Evolutionary conservation across 2,113 vertebrate species (phyloP).

Genomic region (Cyphomyrus plagiostoma): DNA sequence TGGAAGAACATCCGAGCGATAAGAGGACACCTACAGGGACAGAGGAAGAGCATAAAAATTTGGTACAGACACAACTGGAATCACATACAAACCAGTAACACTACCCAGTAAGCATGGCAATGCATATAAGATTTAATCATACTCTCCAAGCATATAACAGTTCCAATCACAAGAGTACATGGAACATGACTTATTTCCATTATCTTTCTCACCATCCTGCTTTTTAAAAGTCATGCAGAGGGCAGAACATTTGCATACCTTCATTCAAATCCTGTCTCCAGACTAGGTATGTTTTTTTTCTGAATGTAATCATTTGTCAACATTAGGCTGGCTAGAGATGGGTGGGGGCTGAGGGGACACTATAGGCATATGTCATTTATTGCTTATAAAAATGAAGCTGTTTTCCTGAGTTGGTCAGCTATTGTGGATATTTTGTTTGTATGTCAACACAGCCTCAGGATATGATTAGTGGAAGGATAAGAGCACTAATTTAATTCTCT

Average conservation of each 20-base stretch:
- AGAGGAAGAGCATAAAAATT: not conserved
- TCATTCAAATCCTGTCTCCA: conserved; percentile 50
- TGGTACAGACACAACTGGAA: not conserved
- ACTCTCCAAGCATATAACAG: not conserved
- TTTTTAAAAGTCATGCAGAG: conserved; percentile 36
- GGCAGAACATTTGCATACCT: conserved; percentile 50
- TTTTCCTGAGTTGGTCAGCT: conserved; percentile 42
- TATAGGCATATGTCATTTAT: not conserved
- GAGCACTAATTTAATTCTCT: no score
- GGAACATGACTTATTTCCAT: not conserved
- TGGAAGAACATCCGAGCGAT: not conserved
- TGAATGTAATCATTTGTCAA: conserved; percentile 49
- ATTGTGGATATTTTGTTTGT: conserved; percentile 37
- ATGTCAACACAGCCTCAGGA: conserved; percentile 38
- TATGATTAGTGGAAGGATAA: conserved; percentile 24
- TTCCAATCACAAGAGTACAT: not conserved
- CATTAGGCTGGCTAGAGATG: conserved; percentile 29
- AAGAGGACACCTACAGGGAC: not conserved
- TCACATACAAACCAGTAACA: not conserved
- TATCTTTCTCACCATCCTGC: not conserved
- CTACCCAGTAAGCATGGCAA: not conserved
- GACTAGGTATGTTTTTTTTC: conserved; percentile 45
- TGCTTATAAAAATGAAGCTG: not conserved
- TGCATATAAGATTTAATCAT: not conserved
- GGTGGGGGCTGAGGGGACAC: not conserved